These are phyloP conservation scores for Crambe crambe DNA, from an alignment of 37 sponge, comb jelly and placozoan genomes.

Conservation along the genomic window DNA sequence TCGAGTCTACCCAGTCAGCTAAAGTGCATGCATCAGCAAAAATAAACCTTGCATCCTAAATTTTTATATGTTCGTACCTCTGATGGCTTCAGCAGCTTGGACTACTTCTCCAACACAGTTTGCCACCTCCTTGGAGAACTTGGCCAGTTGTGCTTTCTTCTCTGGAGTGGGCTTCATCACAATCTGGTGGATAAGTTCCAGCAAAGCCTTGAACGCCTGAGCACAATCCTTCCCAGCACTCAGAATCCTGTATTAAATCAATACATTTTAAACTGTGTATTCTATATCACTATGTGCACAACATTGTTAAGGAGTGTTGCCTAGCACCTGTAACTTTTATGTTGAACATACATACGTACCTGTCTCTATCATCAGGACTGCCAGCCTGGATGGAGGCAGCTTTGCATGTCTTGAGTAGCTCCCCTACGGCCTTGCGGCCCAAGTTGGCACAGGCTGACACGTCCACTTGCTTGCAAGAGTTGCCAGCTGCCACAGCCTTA, in stretches of 20 bases:
- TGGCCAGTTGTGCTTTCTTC: constrained; percentile 53
- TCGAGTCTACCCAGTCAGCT: constrained; percentile 85
- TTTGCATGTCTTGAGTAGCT: constrained; percentile 80
- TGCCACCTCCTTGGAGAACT: constrained; percentile 82
- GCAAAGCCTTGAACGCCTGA: constrained; percentile 71
- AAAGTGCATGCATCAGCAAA: neutral
- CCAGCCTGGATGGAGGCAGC: constrained; percentile 52
- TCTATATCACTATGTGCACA: neutral
- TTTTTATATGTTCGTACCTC: constrained; percentile 22
- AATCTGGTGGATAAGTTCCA: constrained; percentile 80
- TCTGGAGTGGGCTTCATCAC: constrained; percentile 63
- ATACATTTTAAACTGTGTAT: neutral
- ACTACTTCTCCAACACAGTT: constrained; percentile 71
- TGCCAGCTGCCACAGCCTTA: constrained; percentile 93
- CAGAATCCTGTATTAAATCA: constrained; percentile 23
- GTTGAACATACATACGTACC: constrained; percentile 39
- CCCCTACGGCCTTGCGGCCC: constrained; percentile 76
- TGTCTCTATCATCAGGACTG: constrained; percentile 47
- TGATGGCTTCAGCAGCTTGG: constrained; percentile 59
- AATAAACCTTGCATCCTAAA: no score
- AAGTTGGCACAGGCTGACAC: constrained; percentile 91
- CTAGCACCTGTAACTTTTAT: no score
- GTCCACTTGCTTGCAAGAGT: constrained; percentile 82
- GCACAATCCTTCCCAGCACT: constrained; percentile 75
- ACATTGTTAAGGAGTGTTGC: neutral